Conservation (phyloP, 2,797 vertebrate species). For the Sebastes diploproa region DNA sequence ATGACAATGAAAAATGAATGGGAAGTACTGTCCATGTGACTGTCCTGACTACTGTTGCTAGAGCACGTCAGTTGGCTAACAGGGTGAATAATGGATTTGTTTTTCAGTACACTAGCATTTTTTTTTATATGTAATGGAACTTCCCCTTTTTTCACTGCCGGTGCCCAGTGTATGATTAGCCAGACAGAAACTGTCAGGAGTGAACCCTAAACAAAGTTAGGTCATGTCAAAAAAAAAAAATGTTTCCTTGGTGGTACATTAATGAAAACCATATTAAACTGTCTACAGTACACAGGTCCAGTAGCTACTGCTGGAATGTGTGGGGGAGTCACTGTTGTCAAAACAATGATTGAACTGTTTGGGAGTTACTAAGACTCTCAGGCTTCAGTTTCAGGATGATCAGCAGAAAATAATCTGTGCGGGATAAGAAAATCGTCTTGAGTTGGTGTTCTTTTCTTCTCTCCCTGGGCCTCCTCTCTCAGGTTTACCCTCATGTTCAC, state of each 20-base stretch:
- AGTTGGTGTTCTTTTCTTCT: neutral
- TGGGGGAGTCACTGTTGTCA: conserved; percentile 71
- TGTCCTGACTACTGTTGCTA: conserved; percentile 5
- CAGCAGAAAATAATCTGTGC: conserved; percentile 23
- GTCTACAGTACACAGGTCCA: conserved; percentile 10
- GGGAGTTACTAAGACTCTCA: conserved; percentile 56
- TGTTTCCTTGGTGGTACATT: conserved; percentile 6
- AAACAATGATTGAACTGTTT: conserved; percentile 78
- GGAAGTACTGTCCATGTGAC: conserved; percentile 41
- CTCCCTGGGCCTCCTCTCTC: conserved; percentile 2
- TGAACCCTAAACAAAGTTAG: neutral
- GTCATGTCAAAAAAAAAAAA: neutral
- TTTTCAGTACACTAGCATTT: conserved; percentile 2
- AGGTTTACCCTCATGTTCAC: conserved; percentile 10
- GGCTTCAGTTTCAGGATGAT: conserved; percentile 41
- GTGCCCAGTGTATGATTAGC: neutral
- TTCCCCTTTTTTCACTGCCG: neutral
- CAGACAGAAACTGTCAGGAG: conserved; percentile 19
- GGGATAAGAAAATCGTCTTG: conserved; percentile 17
- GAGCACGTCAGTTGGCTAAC: neutral
- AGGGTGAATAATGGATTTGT: conserved; percentile 21
- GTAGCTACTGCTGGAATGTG: conserved; percentile 61
- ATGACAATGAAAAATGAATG: conserved; percentile 32
- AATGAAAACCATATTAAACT: conserved; percentile 28
- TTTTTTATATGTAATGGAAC: neutral